Evolutionary conservation across 2,113 vertebrate genomes (phyloP).

Genomic region (Paraplagusia blochii): DNA sequence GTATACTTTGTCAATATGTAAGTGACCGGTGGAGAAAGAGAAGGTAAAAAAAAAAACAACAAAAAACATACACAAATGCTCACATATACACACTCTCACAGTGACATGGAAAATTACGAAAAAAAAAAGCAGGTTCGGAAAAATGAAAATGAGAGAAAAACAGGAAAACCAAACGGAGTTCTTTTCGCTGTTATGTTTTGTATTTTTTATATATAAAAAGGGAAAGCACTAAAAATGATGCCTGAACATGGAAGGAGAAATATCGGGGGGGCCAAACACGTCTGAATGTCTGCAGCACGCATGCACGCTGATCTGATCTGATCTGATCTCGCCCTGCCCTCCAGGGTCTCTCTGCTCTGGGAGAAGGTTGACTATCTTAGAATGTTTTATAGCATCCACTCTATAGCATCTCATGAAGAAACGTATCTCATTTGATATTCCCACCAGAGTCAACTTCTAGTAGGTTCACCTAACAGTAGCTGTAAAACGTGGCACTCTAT

Average conservation of each 20-base stretch:
- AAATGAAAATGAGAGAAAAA: conserved; percentile 45
- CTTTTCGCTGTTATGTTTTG: conserved; percentile 77
- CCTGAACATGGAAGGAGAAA: conserved; percentile 63
- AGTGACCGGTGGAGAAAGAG: conserved; percentile 61
- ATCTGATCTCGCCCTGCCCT: conserved; percentile 56
- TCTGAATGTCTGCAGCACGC: conserved; percentile 77
- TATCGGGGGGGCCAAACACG: conserved; percentile 53
- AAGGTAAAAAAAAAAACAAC: conserved; percentile 2
- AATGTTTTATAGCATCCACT: conserved; percentile 75
- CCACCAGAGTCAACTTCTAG: conserved; percentile 64
- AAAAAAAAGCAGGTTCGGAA: conserved; percentile 47
- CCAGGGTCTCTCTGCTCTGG: conserved; percentile 46
- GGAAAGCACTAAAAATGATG: conserved; percentile 75
- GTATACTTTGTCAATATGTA: conserved; percentile 80
- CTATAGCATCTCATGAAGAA: conserved; percentile 72
- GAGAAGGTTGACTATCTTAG: conserved; percentile 62
- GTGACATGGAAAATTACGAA: conserved; percentile 43
- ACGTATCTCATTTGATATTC: conserved; percentile 67
- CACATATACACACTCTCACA: neutral
- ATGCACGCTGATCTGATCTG: conserved; percentile 74
- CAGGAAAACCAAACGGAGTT: conserved; percentile 56
- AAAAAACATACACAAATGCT: conserved; percentile 1
- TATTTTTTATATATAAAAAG: conserved; percentile 78
- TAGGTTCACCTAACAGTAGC: conserved; percentile 74
- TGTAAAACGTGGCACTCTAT: conserved; percentile 75